Base-by-base conservation (phyloP, 2,797 vertebrate species). In the Notolepis coatsorum region DNA sequence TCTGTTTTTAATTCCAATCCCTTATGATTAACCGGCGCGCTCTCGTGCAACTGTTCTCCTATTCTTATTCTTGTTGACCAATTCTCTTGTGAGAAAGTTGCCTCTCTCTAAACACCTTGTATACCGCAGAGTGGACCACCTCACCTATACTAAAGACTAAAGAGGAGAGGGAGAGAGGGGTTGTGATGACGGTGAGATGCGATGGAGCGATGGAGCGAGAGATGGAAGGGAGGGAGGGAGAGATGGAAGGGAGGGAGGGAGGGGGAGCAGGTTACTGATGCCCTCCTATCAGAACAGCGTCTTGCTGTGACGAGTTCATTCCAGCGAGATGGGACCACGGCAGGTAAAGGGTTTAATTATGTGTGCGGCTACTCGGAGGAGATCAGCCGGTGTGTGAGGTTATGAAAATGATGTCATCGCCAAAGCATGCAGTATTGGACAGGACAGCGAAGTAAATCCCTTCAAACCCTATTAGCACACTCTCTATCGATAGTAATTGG, bases 351-450 rank as follows among this genome's bases (percentile, higher is more conserved):
- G 67, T 63, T 58, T 54, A 37, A 12, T n/a, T 68, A 21, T 61
- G 69, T 33, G 71, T 43, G 73, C 21, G 68, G 71, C 74, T 42
- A 28, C 70, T 67, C 23, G 71, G 37, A 30, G n/a, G 51, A 64
- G 76, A 75, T 84, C 79, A 84, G 72, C 47, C 60, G 77, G 82
- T 80, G 61, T 15, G 42, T 38, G 50, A 84, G 84, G 82, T 83
- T 85, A 85, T 87, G 83, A 79, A 87, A 88, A 91, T 93, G 90
- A 93, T 93, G 90, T 92, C 90, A 93, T 88, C 72, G 46, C 59
- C 56, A 50, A 82, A 77, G 87, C 75, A 87, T 67, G 82, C 74
- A 72, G 86, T 70, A 81, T 86, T 88, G 80, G 81, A 86, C 79
- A 76, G 88, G 88, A 88, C 89, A 82, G 83, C 58, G 69, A 38